Conservation (phyloP, 2,888 invertebrate species). For the Leptura quadrifasciata region DNA sequence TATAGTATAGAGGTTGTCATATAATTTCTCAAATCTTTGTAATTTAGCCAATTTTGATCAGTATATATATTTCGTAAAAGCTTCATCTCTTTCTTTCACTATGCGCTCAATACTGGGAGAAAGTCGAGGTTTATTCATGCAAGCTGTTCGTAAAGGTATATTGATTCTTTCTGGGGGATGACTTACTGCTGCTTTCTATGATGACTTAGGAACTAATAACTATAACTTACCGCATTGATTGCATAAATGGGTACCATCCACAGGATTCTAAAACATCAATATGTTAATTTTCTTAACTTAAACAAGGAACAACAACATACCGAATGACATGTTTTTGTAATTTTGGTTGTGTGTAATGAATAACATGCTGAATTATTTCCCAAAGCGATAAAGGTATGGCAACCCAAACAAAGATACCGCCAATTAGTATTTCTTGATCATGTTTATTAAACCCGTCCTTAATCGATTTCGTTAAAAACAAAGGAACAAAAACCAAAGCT, state of each 20-base stretch:
- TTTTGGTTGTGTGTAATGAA: slow-evolving; percentile 93
- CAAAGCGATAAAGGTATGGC: slow-evolving; percentile 95
- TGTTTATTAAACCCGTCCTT: slow-evolving; percentile 86
- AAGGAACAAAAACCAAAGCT: slow-evolving; percentile 88
- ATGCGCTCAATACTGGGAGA: too few species aligned
- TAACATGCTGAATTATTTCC: slow-evolving; percentile 95
- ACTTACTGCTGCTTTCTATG: too few species aligned
- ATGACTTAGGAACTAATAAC: background rate
- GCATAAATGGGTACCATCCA: slow-evolving; percentile 99
- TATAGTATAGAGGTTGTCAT: too few species aligned
- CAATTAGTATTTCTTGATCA: slow-evolving; percentile 89
- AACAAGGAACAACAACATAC: slow-evolving; percentile 71
- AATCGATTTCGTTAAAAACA: slow-evolving; percentile 87
- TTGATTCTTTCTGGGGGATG: too few species aligned
- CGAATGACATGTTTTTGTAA: slow-evolving; percentile 96
- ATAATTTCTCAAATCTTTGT: too few species aligned
- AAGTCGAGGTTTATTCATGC: too few species aligned
- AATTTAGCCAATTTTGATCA: too few species aligned
- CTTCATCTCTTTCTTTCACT: too few species aligned
- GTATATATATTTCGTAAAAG: too few species aligned
- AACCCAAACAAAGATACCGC: slow-evolving; percentile 92
- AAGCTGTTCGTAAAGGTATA: too few species aligned
- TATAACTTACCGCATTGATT: slow-evolving; percentile 89
- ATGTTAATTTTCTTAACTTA: background rate
- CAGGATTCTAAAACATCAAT: slow-evolving; percentile 81